phyloP scores from a whole-genome alignment of 2,797 vertebrate species.

The Bufotes viridis region DNA sequence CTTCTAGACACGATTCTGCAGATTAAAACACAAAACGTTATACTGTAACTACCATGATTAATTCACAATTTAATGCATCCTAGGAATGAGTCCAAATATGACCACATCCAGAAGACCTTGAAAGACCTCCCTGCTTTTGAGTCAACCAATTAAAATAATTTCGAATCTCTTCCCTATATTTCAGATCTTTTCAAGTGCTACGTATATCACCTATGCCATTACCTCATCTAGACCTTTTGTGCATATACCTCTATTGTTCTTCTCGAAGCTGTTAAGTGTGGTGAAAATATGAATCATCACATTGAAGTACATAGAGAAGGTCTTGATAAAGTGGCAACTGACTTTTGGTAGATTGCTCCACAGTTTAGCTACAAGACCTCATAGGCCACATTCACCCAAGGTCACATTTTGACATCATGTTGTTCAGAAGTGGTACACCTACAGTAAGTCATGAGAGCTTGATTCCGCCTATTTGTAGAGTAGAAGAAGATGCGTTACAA shows the following conservation, averaged over 20 bases:
- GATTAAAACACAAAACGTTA: neutral
- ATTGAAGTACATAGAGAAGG: neutral
- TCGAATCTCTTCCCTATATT: neutral
- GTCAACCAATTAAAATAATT: constrained; percentile 3
- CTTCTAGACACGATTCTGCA: neutral
- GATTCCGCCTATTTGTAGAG: neutral
- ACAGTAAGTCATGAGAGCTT: neutral
- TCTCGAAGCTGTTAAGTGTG: neutral
- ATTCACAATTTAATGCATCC: constrained; percentile 22
- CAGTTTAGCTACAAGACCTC: neutral
- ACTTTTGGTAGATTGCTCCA: neutral
- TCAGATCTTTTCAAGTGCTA: neutral
- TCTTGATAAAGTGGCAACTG: neutral
- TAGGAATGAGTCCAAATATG: constrained; percentile 26
- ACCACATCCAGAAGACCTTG: constrained; percentile 25
- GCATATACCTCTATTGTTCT: neutral
- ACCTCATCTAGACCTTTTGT: constrained; percentile 5
- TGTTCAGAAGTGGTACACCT: neutral
- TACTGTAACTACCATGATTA: constrained; percentile 3
- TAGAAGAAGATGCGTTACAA: neutral
- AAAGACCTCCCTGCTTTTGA: constrained; percentile 12
- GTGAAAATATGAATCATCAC: neutral
- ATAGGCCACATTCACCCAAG: neutral
- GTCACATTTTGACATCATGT: neutral
- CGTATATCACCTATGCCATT: constrained; percentile 2